These are phyloP conservation scores for Myotis pilosus DNA, from an alignment of 2,797 vertebrate genomes.

Conservation along the genomic window DNA sequence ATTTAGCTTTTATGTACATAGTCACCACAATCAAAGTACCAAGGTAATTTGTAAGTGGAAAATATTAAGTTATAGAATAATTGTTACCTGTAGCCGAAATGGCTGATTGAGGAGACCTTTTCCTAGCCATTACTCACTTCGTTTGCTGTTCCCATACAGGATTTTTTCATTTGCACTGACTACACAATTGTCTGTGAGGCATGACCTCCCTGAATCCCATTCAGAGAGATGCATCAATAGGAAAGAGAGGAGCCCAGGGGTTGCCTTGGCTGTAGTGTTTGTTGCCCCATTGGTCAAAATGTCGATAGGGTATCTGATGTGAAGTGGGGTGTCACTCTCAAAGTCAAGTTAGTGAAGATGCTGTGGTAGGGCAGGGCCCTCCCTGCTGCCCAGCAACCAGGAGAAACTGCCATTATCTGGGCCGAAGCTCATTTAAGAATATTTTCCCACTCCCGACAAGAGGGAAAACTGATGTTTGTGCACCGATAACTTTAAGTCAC, in stretches of 20 bases:
- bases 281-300: neutral
- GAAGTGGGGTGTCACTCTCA: neutral
- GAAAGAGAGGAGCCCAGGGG: neutral
- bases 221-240: neutral
- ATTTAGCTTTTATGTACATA: slow-evolving; percentile 4
- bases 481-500: neutral
- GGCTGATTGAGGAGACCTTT: neutral
- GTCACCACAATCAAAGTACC: neutral
- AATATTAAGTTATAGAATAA: neutral
- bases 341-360: neutral
- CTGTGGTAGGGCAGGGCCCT: neutral
- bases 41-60: neutral
- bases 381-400: neutral
- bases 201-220: neutral
- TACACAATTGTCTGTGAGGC: neutral
- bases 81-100: neutral
- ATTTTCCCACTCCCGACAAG: neutral
- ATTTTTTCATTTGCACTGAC: neutral
- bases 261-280: neutral
- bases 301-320: neutral
- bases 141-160: neutral
- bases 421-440: neutral
- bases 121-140: neutral
- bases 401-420: neutral
- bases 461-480: neutral